A percentile compares a stretch with the other conserved stretches of the same genome.
These are phyloP conservation scores for Lamellibrachia satsuma DNA, from an alignment of 2,888 invertebrate species.

Conservation along the genomic window DNA sequence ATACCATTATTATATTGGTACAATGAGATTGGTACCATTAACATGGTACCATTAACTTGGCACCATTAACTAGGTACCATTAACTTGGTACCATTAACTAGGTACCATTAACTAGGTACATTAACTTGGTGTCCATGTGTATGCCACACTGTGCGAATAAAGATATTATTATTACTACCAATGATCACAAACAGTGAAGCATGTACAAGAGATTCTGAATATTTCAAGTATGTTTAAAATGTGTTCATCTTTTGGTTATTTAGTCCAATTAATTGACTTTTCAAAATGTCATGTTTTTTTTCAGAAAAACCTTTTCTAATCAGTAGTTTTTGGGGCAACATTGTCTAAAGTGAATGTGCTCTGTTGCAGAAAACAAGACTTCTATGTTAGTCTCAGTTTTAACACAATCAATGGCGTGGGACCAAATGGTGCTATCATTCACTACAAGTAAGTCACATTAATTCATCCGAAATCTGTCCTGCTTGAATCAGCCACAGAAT, in stretches of 20 bases:
- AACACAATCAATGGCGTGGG: slow-evolving; percentile 61
- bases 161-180: too few species aligned
- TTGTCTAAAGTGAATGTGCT: not conserved
- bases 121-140: too few species aligned
- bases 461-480: not conserved
- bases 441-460: slow-evolving; percentile 51
- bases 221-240: not conserved
- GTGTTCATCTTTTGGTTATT: not conserved
- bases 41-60: not conserved
- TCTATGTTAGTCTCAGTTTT: slow-evolving; percentile 63
- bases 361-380: slow-evolving; percentile 46
- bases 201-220: not conserved
- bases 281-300: not conserved
- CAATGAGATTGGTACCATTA: not conserved
- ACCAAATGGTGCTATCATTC: slow-evolving; percentile 63
- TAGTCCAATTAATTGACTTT: not conserved
- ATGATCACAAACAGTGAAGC: not conserved
- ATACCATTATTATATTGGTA: not conserved
- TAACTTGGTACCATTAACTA: too few species aligned
- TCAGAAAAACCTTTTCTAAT: not conserved
- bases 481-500: not conserved
- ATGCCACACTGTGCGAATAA: too few species aligned
- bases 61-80: too few species aligned
- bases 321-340: not conserved
- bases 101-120: too few species aligned